Conservation (phyloP, 2,888 invertebrate species). For the Anorthoa munda region DNA sequence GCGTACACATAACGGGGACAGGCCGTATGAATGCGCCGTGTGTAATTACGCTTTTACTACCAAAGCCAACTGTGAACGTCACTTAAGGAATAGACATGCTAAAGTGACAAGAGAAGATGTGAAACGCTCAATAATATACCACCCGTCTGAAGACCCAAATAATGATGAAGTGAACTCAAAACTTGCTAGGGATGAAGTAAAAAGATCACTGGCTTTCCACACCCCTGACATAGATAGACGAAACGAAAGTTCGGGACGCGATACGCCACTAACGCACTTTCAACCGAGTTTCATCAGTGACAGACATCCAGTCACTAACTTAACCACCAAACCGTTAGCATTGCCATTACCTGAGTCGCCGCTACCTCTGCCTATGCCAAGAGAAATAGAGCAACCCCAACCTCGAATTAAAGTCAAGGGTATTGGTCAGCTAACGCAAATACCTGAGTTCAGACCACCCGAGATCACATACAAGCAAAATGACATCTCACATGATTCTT, state of each 20-base stretch:
- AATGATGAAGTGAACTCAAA: conserved; percentile 93
- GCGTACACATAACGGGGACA: conserved; percentile 98
- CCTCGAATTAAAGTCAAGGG: conserved; percentile 92
- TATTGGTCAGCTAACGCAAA: conserved; percentile 91
- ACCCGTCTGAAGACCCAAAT: conserved; percentile 96
- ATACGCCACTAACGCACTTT: conserved; percentile 86
- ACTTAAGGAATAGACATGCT: conserved; percentile 97
- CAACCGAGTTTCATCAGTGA: conserved; percentile 86
- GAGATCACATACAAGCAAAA: conserved; percentile 81
- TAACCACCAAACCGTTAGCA: conserved; percentile 79
- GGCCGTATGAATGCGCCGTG: conserved; percentile 98
- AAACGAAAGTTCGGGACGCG: conserved; percentile 82
- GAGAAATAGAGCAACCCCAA: conserved; percentile 82
- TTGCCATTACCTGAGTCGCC: conserved; percentile 76
- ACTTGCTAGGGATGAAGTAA: conserved; percentile 89
- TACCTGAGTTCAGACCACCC: conserved; percentile 87
- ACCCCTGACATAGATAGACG: conserved; percentile 89
- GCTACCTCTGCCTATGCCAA: conserved; percentile 72
- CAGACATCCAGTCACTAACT: conserved; percentile 85
- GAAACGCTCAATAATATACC: conserved; percentile 96
- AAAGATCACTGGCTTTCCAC: conserved; percentile 90
- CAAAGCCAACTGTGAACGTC: conserved; percentile 99
- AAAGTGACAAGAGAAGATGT: conserved; percentile 97
- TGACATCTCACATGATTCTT: conserved; percentile 81
- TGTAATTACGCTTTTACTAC: conserved; percentile 99